phyloP scores from a whole-genome alignment of 2,888 invertebrate species.

The Timema podura region DNA sequence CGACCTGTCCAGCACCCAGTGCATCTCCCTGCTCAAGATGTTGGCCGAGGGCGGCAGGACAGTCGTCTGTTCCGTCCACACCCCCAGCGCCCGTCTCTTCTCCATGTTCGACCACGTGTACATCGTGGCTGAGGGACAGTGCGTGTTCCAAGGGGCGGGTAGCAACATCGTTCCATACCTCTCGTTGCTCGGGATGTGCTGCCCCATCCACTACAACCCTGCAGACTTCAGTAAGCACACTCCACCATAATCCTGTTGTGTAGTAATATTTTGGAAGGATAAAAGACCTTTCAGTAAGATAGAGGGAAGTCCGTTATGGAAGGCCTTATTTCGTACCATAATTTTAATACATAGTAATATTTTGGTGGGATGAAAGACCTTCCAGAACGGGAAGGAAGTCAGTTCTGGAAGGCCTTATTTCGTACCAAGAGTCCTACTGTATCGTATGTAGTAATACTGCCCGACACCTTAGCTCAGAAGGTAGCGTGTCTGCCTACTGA shows the following conservation, averaged over 20 bases:
- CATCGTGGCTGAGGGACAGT: constrained; percentile 82
- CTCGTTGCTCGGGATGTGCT: constrained; percentile 68
- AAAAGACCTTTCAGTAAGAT: too few relatives aligned
- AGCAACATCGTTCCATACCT: constrained; percentile 78
- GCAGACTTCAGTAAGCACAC: constrained; percentile 83
- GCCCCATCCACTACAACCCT: constrained; percentile 91
- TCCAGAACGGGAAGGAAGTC: too few relatives aligned
- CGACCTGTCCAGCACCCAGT: constrained; percentile 85
- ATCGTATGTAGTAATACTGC: too few relatives aligned
- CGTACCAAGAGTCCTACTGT: too few relatives aligned
- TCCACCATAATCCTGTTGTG: not conserved
- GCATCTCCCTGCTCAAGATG: constrained; percentile 76
- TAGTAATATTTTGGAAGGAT: too few relatives aligned
- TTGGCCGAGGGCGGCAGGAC: constrained; percentile 84
- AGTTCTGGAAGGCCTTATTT: too few relatives aligned
- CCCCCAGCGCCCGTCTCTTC: constrained; percentile 91
- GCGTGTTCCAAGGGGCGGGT: constrained; percentile 82
- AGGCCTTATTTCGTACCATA: too few relatives aligned
- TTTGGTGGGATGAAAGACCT: too few relatives aligned
- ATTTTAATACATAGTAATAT: too few relatives aligned
- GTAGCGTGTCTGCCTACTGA: too few relatives aligned
- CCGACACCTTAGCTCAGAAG: too few relatives aligned
- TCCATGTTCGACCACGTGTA: constrained; percentile 89
- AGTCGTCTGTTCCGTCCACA: constrained; percentile 91
- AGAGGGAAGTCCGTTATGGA: not conserved